Evolutionary conservation across 2,888 invertebrate species (phyloP).

Genomic region (Galeopsomyia nigrocyanea): DNA sequence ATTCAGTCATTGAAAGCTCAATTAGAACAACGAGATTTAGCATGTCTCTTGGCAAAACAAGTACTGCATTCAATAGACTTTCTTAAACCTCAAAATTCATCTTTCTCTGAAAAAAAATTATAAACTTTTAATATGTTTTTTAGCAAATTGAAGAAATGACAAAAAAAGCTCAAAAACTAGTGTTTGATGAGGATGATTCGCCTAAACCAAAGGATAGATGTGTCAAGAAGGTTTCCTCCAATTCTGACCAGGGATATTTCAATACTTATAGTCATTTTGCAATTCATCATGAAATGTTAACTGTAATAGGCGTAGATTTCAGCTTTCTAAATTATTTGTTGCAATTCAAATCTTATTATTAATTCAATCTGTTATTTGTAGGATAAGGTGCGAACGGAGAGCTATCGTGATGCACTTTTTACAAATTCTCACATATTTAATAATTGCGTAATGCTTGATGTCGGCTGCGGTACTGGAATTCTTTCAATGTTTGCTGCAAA

Average conservation of each 20-base stretch:
- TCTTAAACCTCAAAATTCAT: not conserved
- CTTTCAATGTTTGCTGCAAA: constrained; percentile 98
- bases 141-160: constrained; percentile 66
- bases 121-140: constrained; percentile 33
- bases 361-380: constrained; percentile 59
- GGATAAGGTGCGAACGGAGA: constrained; percentile 88
- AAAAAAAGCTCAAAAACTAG: constrained; percentile 61
- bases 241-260: constrained; percentile 84
- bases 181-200: constrained; percentile 59
- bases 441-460: constrained; percentile 89
- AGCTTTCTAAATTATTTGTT: constrained; percentile 28
- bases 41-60: constrained; percentile 62
- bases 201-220: constrained; percentile 45
- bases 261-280: constrained; percentile 90
- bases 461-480: constrained; percentile 98
- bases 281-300: constrained; percentile 95
- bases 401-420: constrained; percentile 87
- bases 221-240: constrained; percentile 71
- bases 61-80: constrained; percentile 49
- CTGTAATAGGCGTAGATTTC: constrained; percentile 69
- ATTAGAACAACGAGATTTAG: constrained; percentile 71
- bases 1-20: constrained; percentile 73
- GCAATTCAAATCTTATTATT: constrained; percentile 18
- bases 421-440: constrained; percentile 79
- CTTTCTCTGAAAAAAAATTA: constrained; percentile 5